Evolutionary conservation across 2,113 vertebrate species (phyloP), one percentile per base, ranked within the genome.

Genomic region (Leucoraja erinaceus): DNA sequence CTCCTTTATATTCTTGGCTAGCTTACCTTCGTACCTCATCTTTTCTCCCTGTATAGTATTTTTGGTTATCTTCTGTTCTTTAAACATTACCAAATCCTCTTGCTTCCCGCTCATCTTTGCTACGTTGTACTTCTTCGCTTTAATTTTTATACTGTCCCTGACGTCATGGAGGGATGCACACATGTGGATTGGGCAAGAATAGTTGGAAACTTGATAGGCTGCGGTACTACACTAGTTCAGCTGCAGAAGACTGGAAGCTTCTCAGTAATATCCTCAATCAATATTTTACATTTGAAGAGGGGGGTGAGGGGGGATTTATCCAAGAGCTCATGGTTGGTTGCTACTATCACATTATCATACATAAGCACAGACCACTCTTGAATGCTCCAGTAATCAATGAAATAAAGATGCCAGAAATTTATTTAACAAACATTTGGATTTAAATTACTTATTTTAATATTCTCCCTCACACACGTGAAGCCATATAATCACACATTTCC

Each of bases 381-480:
- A 86, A 86, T 86, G 83, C 25, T 63, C 83, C 56, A 86, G 83
- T 12, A 63, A 14, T 59, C n/a, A 86, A 63, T 61, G n/a, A 72
- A 61, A 86, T 86, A 18, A 25, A 59, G 47, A 83, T 59, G 22
- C 6, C 47, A 83, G 10, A 83, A 11, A 83, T 10, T 4, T 47
- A 22, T 25, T 54, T 10, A 38, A 0, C 7, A 20, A n/a, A 7
- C 33, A 81, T 31, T 63, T 86, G n/a, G n/a, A 16, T 61, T 86
- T 63, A 4, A n/a, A n/a, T 86, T n/a, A 83, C 18, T 47, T 81
- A 54, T 81, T 81, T 81, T 83, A 54, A 83, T 25, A 83, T 59
- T 22, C 47, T 47, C 47, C 47, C 33, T 25, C 8, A 83, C 54
- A 83, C 47, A 28, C 9, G 25, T 81, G 47, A 83, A 83, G 56